Conservation (phyloP, 1,140 invertebrate species). For the Monochamus saltuarius region DNA sequence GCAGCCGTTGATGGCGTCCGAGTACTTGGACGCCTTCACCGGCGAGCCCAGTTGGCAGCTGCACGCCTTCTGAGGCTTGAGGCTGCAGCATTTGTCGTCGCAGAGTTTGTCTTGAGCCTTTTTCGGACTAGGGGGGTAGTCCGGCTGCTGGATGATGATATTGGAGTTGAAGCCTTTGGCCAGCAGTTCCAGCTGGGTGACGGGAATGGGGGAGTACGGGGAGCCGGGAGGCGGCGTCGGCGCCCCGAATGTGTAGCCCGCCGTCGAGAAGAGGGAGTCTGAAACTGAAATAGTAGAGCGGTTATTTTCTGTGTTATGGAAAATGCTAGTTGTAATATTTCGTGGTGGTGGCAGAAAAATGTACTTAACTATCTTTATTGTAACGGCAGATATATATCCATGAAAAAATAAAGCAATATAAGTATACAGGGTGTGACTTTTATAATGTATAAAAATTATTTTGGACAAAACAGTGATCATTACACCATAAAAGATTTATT, state of each 20-base stretch:
- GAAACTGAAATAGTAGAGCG: conserved; percentile 55
- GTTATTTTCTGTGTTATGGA: too few species aligned
- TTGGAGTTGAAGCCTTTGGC: conserved; percentile 53
- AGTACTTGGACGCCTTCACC: conserved; percentile 23
- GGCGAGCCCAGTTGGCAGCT: conserved; percentile 32
- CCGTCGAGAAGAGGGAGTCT: conserved; percentile 65
- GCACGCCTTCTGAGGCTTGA: conserved; percentile 40
- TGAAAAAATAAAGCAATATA: too few species aligned
- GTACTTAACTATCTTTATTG: too few species aligned
- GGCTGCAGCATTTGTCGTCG: conserved; percentile 47
- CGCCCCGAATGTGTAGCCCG: conserved; percentile 64
- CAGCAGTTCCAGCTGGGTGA: conserved; percentile 62
- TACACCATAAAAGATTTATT: too few species aligned
- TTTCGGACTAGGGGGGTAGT: conserved; percentile 37
- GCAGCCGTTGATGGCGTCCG: conserved; percentile 44
- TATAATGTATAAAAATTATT: too few species aligned
- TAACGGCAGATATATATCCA: too few species aligned
- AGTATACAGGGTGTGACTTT: too few species aligned
- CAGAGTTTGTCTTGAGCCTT: conserved; percentile 40
- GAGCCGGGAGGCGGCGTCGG: conserved; percentile 67
- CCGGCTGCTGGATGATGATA: conserved; percentile 46
- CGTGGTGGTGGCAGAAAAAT: too few species aligned
- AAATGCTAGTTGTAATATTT: too few species aligned
- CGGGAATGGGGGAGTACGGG: conserved; percentile 67
- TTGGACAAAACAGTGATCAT: too few species aligned